These are phyloP conservation scores for Drosophila nebulosa DNA, from an alignment of 1,140 invertebrate species.

Conservation along the genomic window DNA sequence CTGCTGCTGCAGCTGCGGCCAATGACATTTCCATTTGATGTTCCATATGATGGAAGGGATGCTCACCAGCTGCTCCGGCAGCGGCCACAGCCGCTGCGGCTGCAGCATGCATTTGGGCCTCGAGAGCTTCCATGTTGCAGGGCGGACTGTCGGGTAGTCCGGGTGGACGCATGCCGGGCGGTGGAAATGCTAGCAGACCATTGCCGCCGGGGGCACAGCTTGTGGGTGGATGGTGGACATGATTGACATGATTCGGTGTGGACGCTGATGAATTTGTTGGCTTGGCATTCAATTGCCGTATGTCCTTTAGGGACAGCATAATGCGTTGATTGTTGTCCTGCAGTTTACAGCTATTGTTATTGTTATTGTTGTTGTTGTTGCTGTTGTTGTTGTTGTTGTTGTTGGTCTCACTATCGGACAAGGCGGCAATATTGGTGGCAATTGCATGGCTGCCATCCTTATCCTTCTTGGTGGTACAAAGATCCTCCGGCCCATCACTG, in stretches of 20 bases:
- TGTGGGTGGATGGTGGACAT: conserved; percentile 52
- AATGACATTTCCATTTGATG: conserved; percentile 80
- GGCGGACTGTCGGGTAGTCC: conserved; percentile 62
- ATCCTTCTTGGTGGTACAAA: conserved; percentile 81
- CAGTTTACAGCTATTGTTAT: conserved; percentile 73
- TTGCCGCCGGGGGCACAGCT: conserved; percentile 35
- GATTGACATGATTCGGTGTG: conserved; percentile 45
- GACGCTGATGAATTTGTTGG: conserved; percentile 50
- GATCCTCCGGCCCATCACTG: conserved; percentile 81
- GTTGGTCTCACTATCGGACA: conserved; percentile 49
- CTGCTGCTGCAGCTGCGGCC: conserved; percentile 73
- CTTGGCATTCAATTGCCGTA: conserved; percentile 76
- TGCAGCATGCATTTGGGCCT: conserved; percentile 77
- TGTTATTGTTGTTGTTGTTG: conserved; percentile 56
- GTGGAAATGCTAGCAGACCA: conserved; percentile 55
- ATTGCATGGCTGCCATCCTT: conserved; percentile 33
- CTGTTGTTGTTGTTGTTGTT: conserved; percentile 67
- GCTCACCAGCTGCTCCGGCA: conserved; percentile 57
- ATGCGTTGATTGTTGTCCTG: conserved; percentile 80
- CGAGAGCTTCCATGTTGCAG: conserved; percentile 73
- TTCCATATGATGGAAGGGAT: conserved; percentile 80
- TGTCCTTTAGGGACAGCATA: conserved; percentile 77
- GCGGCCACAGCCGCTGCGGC: conserved; percentile 69
- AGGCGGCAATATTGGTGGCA: conserved; percentile 11
- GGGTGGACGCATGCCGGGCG: conserved; percentile 55